Evolutionary conservation across 2,888 invertebrate species (phyloP), one percentile per base, ranked within the genome.

Genomic region (Cheilosia variabilis): DNA sequence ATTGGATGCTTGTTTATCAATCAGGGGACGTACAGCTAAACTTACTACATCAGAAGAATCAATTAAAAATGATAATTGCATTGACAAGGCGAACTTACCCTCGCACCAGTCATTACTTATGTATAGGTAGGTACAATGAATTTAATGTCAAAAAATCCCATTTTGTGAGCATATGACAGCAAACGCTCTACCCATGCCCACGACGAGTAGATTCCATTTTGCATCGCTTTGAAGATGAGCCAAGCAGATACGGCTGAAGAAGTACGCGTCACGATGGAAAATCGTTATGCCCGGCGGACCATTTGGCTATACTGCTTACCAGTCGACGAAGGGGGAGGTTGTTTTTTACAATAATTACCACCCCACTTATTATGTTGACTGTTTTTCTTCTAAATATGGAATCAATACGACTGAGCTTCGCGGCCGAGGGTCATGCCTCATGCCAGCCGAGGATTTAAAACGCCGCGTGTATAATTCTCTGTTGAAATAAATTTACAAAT

Each of bases 201-300:
- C 34, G 60, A 43, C 45, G 47, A 57, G 45, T 17, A 22, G 10
- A 73, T 55, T 55, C 60, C 69, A 45, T 60, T 55, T 73, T 22
- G 68, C 80, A 27, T 76, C 27, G 73, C 76, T 82, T 82, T 82
- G 77, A 82, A 71, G 77, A 82, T 72, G 77, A 60, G 27, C 58
- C 77, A 17, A 82, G 57, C 65, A 82, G 82, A 82, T 77, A 82
- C 60, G 77, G 77, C 65, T 82, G 77, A 77, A 72, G 65, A 62
- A 78, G 52, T 71, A 78, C 78, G 82, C 82, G 82, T 72, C 62
- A 78, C 65, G 72, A 78, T 66, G 82, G 82, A 83, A 83, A 83
- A 83, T 72, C 55, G 41, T 53, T 57, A 66, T 83, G 72, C 82
- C 82, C 68, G 41, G 55, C 72, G 78, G 82, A 83, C 82, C 78